Evolutionary conservation across 2,113 vertebrate species (phyloP).

Genomic region (Neotoma lepida): DNA sequence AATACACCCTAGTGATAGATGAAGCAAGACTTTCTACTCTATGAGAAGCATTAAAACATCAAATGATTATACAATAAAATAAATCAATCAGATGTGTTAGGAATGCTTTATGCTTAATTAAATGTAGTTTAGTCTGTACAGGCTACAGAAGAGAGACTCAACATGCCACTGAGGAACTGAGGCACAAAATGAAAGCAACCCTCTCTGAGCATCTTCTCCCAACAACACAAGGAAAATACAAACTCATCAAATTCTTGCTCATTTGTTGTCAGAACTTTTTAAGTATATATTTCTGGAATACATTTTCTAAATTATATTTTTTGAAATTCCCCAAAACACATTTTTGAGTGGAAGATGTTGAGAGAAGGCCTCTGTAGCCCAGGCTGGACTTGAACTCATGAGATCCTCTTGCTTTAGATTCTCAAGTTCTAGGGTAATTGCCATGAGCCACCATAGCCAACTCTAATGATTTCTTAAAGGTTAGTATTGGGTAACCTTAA

Average conservation of each 20-base stretch:
- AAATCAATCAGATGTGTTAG: neutral
- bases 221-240: too few species aligned
- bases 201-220: neutral
- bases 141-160: neutral
- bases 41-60: neutral
- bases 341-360: neutral
- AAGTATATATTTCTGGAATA: neutral
- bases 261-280: neutral
- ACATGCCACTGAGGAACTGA: neutral
- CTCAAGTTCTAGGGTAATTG: neutral
- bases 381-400: neutral
- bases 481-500: too few species aligned
- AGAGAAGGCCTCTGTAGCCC: neutral
- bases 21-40: neutral
- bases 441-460: too few species aligned
- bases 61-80: neutral
- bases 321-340: neutral
- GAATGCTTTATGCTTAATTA: neutral
- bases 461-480: too few species aligned
- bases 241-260: too few species aligned
- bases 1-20: neutral
- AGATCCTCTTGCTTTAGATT: neutral
- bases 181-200: neutral
- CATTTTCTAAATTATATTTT: neutral
- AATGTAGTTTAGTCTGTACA: neutral